phyloP scores from a whole-genome alignment of 2,113 vertebrate genomes.

The Charadrius vociferus region DNA sequence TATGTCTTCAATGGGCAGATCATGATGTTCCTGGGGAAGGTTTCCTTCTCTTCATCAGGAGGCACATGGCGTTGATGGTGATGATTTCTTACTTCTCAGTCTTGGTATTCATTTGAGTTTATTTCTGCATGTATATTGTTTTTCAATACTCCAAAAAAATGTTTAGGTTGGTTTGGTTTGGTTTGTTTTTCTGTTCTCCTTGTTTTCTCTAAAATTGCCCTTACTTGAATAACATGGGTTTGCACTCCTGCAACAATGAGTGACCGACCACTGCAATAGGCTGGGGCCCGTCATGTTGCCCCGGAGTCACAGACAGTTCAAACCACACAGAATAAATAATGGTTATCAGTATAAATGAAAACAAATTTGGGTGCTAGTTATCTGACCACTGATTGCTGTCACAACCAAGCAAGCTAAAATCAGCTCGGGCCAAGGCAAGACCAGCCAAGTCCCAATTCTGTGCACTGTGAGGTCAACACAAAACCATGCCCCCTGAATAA shows the following conservation, averaged over 20 bases:
- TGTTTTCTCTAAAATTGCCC: neutral
- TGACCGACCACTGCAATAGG: neutral
- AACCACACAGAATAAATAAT: neutral
- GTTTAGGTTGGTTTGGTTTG: no score
- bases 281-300: neutral
- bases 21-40: neutral
- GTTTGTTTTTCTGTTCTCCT: neutral
- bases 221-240: neutral
- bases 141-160: neutral
- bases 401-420: neutral
- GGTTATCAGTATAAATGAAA: neutral
- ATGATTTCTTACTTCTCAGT: neutral
- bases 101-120: neutral
- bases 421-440: neutral
- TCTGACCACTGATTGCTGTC: neutral
- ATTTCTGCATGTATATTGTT: neutral
- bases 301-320: neutral
- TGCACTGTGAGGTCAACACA: neutral
- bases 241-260: neutral
- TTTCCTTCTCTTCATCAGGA: neutral
- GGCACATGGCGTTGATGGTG: neutral
- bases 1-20: neutral
- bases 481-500: neutral
- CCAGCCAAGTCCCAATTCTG: neutral
- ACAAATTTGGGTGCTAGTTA: neutral